Percentiles rank a stretch among this genome's conserved stretches.
Evolutionary conservation across 2,113 vertebrate species (phyloP).

Genomic region (Hemiscyllium ocellatum): DNA sequence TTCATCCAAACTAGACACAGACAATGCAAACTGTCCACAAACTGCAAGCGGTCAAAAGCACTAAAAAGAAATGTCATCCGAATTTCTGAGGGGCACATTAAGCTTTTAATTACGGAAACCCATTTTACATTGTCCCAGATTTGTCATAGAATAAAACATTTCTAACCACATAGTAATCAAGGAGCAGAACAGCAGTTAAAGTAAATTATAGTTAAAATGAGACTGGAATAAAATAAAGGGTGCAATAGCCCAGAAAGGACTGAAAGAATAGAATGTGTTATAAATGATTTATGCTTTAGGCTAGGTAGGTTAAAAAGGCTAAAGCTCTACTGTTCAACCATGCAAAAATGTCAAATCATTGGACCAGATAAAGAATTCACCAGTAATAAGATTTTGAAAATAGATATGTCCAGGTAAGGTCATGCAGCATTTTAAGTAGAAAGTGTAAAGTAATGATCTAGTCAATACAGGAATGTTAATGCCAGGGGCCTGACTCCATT

Average conservation of each 20-base stretch:
- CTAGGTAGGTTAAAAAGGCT: constrained; percentile 60
- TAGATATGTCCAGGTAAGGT: constrained; percentile 46
- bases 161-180: background rate
- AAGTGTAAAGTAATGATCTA: constrained; percentile 50
- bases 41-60: background rate
- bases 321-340: constrained; percentile 53
- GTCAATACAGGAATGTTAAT: constrained; percentile 45
- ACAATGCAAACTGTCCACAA: background rate
- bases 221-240: constrained; percentile 49
- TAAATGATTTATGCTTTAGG: constrained; percentile 56
- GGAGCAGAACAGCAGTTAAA: constrained; percentile 39
- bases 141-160: background rate
- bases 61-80: background rate
- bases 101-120: background rate
- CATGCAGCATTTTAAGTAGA: constrained; percentile 51
- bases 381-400: constrained; percentile 57
- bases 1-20: background rate
- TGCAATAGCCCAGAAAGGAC: constrained; percentile 52
- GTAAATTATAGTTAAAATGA: constrained; percentile 49
- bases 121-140: background rate
- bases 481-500: constrained; percentile 40
- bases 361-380: constrained; percentile 52
- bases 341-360: constrained; percentile 55
- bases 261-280: constrained; percentile 50
- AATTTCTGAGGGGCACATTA: background rate